Evolutionary conservation across 2,888 invertebrate species (phyloP), one percentile per base, ranked within the genome.

Genomic region (Mythimna pallens): DNA sequence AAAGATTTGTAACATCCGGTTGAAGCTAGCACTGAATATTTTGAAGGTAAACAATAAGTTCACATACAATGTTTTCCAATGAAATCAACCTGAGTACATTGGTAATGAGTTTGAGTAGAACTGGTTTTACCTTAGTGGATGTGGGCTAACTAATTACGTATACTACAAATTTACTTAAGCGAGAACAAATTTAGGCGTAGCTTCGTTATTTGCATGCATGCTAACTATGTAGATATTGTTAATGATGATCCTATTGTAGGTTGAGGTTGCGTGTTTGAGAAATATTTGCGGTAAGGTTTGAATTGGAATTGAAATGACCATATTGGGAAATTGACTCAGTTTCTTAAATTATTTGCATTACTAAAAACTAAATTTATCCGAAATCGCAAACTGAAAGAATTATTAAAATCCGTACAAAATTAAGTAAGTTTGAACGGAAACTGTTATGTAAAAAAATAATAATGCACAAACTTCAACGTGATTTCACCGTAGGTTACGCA

Each of bases 121-220:
- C 67, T 62, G 66, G 78, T 82, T 78, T 62, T 34, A 67, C 6
- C 61, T 54, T 57, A 30, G 59, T 72, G 72, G 73, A 83, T 77
- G 66, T 78, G 20, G 59, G 58, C 72, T 75, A 65, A 73, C 62
- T 79, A 80, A 80, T 85, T 84, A 69, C 9, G 30, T 70, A 40
- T 63, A 76, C 55, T 69, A 70, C 70, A 81, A 90, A 83, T 78
- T 73, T 70, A 66, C 83, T 75, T 75, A 70, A 74, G 67, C 65
- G 25, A 67, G 68, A 74, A 66, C 78, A 78, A 77, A 86, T 75
- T 73, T 64, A 72, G 73, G 78, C 70, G 78, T 58, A 76, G 65
- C 65, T 68, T 54, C 17, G 43, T 79, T 85, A 80, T 77, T 80
- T 77, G 62, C 75, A 58, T 77, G 73, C 65, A 65, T 67, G 30